Base-by-base conservation (phyloP, 2,888 invertebrate species). In the Agapostemon virescens region DNA sequence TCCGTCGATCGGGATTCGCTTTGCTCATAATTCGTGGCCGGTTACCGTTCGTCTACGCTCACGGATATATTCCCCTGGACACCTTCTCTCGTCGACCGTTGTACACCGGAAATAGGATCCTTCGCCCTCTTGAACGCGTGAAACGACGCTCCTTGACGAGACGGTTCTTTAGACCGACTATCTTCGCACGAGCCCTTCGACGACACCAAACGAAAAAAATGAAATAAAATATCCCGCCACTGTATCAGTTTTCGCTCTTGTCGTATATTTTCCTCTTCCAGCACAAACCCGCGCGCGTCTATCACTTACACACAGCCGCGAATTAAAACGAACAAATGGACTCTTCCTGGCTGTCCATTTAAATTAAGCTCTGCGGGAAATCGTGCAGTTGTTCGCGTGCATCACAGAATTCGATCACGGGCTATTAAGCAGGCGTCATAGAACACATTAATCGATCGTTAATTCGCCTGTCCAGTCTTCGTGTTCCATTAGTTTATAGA, bases 381-480 rank as follows among this genome's bases (percentile, higher is more conserved):
- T 58, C 52, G 74, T 30, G 58, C 61, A 71, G 70, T 68, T 74
- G 58, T 71, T 75, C 73, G 64, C 64, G 38, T 79, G 64, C 81
- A 74, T 79, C 78, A 42, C 74, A 20, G 20, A 45, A 49, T 69
- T 68, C 58, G 61, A 58, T 42, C 58, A 63, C 71, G 76, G 71
- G 64, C 76, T 76, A 85, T 83, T 85, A 86, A 83, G 45, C 76
- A 26, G 38, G 70, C 61, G 58, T 74, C 45, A 71, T 38, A 75
- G 52, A 63, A 52, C 66, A 78, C 74, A 81, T 87, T 76, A 85
- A 85, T 79, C 73, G 77, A 30, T n/a, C 38, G 52, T 74, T 85
- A 83, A 85, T 81, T 72, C 77, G 20, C 40, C 30, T 38, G 33
- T 30, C 49, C 26, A 3, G 26, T 68, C 49, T 63, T 33, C 79